These are phyloP conservation scores for Tychaedon coryphoeus DNA, from an alignment of 2,113 vertebrate genomes.

Conservation along the genomic window DNA sequence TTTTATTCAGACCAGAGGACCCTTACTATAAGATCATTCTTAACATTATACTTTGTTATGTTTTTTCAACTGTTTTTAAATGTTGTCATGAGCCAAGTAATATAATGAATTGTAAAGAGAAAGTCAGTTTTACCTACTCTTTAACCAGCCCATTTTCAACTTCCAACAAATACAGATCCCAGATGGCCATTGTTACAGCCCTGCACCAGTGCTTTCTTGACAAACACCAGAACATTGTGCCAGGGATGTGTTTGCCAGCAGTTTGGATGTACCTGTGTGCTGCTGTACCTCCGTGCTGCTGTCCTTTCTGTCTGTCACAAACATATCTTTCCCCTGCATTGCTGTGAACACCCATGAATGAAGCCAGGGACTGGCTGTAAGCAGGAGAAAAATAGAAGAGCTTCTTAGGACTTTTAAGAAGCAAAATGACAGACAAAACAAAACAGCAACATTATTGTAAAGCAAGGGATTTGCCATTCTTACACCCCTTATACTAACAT, in stretches of 20 bases:
- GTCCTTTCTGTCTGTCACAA: background rate
- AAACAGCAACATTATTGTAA: background rate
- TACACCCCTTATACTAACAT: background rate
- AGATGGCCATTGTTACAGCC: background rate
- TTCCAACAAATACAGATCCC: background rate
- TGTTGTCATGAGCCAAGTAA: background rate
- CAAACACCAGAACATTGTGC: background rate
- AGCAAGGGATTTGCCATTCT: background rate
- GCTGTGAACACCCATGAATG: background rate
- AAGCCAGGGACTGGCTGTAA: background rate
- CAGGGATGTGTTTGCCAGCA: background rate
- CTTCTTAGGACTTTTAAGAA: background rate
- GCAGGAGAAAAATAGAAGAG: background rate
- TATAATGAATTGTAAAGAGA: background rate
- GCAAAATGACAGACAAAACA: background rate
- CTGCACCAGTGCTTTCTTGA: background rate
- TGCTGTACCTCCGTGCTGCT: background rate
- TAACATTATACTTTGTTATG: background rate
- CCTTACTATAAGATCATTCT: background rate
- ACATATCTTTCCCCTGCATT: background rate
- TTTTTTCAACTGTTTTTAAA: background rate
- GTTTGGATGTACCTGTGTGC: background rate
- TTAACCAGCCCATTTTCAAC: background rate
- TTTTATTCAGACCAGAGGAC: background rate
- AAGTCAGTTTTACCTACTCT: background rate